Percentiles rank a stretch among this genome's conserved stretches.
Conservation (phyloP, 2,113 vertebrate species). For the Albula glossodonta region DNA sequence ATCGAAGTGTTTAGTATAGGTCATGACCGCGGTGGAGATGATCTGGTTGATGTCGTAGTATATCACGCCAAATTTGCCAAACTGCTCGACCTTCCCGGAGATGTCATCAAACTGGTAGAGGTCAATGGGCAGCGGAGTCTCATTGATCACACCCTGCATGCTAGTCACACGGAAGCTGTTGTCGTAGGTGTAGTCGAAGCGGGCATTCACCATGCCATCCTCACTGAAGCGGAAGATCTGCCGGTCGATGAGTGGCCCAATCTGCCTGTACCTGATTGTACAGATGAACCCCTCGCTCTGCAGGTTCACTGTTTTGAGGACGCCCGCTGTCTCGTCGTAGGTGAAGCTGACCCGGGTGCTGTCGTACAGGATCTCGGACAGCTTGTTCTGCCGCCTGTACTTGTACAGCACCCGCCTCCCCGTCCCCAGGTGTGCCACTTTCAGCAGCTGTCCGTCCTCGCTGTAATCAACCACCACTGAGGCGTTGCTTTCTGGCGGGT, state of each 20-base stretch:
- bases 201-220: conserved; percentile 96
- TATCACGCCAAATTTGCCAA: conserved; percentile 97
- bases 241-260: conserved; percentile 91
- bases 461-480: conserved; percentile 96
- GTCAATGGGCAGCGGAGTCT: conserved; percentile 95
- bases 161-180: conserved; percentile 98
- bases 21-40: conserved; percentile 97
- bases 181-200: conserved; percentile 98
- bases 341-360: conserved; percentile 97
- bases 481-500: conserved; percentile 93
- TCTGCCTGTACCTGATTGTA: conserved; percentile 94
- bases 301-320: conserved; percentile 95
- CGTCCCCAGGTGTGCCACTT: conserved; percentile 91
- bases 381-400: conserved; percentile 89
- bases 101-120: conserved; percentile 98
- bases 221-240: conserved; percentile 99
- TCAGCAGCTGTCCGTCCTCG: conserved; percentile 91
- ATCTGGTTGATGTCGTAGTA: conserved; percentile 99
- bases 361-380: conserved; percentile 95
- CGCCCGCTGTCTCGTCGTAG: conserved; percentile 93
- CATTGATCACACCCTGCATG: conserved; percentile 99
- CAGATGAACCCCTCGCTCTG: conserved; percentile 98
- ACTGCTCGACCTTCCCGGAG: conserved; percentile 96
- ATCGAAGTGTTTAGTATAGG: conserved; percentile 97
- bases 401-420: conserved; percentile 92